Base-by-base conservation (phyloP, 2,888 invertebrate species). In the Andrena haemorrhoa region DNA sequence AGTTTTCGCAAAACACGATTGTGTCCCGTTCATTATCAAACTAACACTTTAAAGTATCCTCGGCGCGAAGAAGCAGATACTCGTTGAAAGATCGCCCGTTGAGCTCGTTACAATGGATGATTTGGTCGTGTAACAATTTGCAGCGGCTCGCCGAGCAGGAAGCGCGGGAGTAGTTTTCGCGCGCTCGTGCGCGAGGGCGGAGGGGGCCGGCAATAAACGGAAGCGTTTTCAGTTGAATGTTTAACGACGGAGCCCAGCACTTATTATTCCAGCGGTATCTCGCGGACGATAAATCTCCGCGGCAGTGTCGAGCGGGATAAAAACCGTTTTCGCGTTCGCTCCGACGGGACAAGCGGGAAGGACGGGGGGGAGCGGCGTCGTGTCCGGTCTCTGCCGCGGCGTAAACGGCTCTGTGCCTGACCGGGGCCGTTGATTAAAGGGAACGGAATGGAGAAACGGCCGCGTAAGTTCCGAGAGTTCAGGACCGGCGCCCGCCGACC, bases 371-470 rank as follows among this genome's bases (percentile, higher is more conserved):
- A 23, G 53, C 33, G 26, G 49, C 26, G 8, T 12, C 35, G 49
- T 33, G 64, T 77, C 56, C 58, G 49, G 60, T 51, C 47, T 8
- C 12, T 33, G 23, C 71, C 76, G 74, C 35, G 75, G 71, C 73
- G 72, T 73, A 82, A 82, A 83, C 82, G 82, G 76, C 60, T 72
- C 68, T 68, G 68, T 64, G 82, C 76, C 56, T 70, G 76, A 61
- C 82, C 76, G 60, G 35, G 76, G 79, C 64, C 69, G 69, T 71
- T 83, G 82, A 83, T 83, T 83, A 83, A 83, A 83, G 78, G 78
- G 83, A 83, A 78, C 69, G 68, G 75, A 58, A 83, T 64, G 71
- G 83, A 74, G 83, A 68, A 83, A 83, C 83, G 70, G 73, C 35
- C 61, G 73, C 72, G 83, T 66, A 83, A 74, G 83, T 83, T 83